Conservation (phyloP, 1,140 invertebrate species). For the Achroia grisella region DNA sequence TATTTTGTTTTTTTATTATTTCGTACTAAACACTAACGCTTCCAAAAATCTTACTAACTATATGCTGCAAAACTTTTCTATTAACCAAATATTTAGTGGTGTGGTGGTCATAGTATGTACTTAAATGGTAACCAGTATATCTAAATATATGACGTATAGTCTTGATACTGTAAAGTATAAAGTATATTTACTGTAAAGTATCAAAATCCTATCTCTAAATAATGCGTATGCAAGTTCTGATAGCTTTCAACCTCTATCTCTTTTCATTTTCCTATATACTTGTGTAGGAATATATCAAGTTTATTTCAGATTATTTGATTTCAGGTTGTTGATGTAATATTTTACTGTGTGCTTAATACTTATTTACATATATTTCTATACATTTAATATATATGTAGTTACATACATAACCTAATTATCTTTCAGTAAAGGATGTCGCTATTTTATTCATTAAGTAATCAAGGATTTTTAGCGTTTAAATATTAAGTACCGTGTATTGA, state of each 20-base stretch:
- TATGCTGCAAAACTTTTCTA: constrained; percentile 19
- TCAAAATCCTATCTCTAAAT: constrained; percentile 61
- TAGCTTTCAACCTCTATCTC: not conserved
- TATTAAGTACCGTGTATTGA: no score
- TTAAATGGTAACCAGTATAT: constrained; percentile 16
- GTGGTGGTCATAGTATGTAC: constrained; percentile 58
- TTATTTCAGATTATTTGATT: not conserved
- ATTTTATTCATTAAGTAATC: no score
- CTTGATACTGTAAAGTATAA: constrained; percentile 27
- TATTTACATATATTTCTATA: constrained; percentile 6
- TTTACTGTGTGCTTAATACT: constrained; percentile 4
- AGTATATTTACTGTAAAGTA: no score
- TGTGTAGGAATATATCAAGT: not conserved
- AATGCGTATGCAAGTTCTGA: constrained; percentile 41
- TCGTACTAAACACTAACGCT: constrained; percentile 50
- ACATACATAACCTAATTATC: not conserved
- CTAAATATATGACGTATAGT: constrained; percentile 22
- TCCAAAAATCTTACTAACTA: constrained; percentile 32
- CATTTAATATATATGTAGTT: not conserved
- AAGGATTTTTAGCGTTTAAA: no score
- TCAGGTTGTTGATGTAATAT: constrained; percentile 3
- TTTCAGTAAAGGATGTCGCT: no score
- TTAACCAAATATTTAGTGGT: constrained; percentile 44
- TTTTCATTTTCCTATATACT: not conserved
- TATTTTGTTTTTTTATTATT: constrained; percentile 32